Evolutionary conservation across 1,140 invertebrate species (phyloP).

Genomic region (Doryteuthis pealeii): DNA sequence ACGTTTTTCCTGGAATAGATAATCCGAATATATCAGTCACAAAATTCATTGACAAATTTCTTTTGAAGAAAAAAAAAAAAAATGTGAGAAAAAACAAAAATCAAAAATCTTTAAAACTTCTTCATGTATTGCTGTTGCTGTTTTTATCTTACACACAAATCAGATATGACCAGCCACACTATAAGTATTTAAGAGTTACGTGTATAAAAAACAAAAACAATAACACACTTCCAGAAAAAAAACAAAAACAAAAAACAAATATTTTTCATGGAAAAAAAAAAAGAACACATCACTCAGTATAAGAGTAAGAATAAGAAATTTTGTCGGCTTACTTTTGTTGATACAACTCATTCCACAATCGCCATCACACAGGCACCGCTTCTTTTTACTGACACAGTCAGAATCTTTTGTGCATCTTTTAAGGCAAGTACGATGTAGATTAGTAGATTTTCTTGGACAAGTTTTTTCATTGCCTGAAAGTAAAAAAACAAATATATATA

Average conservation of each 20-base stretch:
- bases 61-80: too few species aligned
- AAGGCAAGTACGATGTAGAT: slow-evolving; percentile 68
- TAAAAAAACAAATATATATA: not conserved
- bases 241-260: not conserved
- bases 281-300: not conserved
- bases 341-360: slow-evolving; percentile 96
- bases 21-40: too few species aligned
- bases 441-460: slow-evolving; percentile 17
- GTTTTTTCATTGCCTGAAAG: not conserved
- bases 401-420: slow-evolving; percentile 91
- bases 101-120: too few species aligned
- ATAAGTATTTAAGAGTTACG: too few species aligned
- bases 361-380: slow-evolving; percentile 94
- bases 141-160: too few species aligned
- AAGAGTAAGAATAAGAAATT: too few species aligned
- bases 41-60: too few species aligned
- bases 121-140: too few species aligned
- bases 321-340: slow-evolving; percentile 71
- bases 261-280: not conserved
- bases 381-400: slow-evolving; percentile 95
- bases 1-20: too few species aligned
- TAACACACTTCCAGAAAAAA: not conserved
- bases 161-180: too few species aligned
- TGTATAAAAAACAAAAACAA: too few species aligned
- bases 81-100: too few species aligned